Evolutionary conservation across 2,113 vertebrate species (phyloP).

Genomic region (Serilophus lunatus): DNA sequence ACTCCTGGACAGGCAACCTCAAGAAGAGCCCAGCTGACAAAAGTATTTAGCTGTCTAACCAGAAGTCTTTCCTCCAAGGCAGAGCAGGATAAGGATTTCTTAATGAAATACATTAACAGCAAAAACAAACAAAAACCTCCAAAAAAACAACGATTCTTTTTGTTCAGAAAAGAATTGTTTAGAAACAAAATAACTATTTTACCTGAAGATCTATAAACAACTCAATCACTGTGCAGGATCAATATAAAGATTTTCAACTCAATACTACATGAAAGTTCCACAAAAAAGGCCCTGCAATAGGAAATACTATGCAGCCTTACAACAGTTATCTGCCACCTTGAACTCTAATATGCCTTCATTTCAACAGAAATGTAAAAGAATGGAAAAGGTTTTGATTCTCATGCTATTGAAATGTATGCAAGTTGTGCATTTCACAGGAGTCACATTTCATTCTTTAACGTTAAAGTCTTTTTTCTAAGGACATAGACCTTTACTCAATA

Average conservation of each 20-base stretch:
- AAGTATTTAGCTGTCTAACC: not conserved
- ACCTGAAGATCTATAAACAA: not conserved
- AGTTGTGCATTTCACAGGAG: not conserved
- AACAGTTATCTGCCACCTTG: not conserved
- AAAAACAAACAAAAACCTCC: not conserved
- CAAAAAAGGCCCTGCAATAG: not conserved
- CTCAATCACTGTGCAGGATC: not conserved
- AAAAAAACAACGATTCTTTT: not conserved
- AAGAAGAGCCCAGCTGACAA: fast-evolving
- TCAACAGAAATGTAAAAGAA: not conserved
- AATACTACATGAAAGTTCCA: not conserved
- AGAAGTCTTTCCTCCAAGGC: not conserved
- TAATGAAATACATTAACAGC: not conserved
- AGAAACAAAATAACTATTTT: not conserved
- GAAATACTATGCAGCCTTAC: not conserved
- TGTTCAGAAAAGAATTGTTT: not conserved
- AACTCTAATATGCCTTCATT: not conserved
- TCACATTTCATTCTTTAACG: not conserved
- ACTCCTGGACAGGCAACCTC: not conserved
- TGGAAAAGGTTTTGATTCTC: not conserved
- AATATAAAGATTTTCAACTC: not conserved
- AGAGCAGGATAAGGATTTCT: not conserved
- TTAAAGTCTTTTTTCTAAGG: not conserved
- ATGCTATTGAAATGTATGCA: not conserved
- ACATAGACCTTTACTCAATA: not conserved